Base-by-base conservation (phyloP, 2,113 vertebrate species). In the Corythoichthys intestinalis region DNA sequence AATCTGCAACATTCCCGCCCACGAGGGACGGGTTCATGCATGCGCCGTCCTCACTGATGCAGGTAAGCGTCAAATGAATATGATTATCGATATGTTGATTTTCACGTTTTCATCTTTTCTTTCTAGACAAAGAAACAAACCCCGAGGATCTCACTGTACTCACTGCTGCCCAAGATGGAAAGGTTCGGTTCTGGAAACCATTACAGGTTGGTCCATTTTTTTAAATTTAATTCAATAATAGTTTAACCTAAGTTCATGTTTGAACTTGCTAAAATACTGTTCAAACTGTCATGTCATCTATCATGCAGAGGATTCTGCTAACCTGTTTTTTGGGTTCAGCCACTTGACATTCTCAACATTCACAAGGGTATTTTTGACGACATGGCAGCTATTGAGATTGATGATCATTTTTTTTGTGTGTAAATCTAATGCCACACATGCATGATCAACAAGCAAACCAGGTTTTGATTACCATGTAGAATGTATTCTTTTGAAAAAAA, bases 1-100 rank as follows among this genome's bases (percentile, higher is more conserved):
- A 67, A 82, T 94, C 75, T 91, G 93, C 68, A 91, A 92, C 79
- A 93, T 96, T 50, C 38, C 86, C 12, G 93, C 94, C 15, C 94
- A 96, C 73, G 66, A 67, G 0, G 87, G 88, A 49, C 83, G 80
- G 10, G 83, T 95, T 64, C 87, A 93, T 73, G 88, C 94, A 60
- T 93, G 91, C 69, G 77, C 69, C 11, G 48, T 89, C 28, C 65
- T 87, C 11, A 67, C 71, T 9, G 64, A 48, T 4, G 48, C 63
- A 53, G 85, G 90, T 91, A 58, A 12, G 15, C 7, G 0, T 8
- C 15, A 48, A 6, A 0, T 35, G 17, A 1, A 1, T 4, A 47
- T 1, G 38, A 6, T 12, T 59, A 34, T 57, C 0, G 41, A 14
- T 35, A 14, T 9, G 7, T 38, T 17, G 46, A 0, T 0, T 53